A percentile compares a stretch with the other conserved stretches of the same genome.
Conservation (phyloP, 2,113 vertebrate species). For the Micronycteris hirsuta region DNA sequence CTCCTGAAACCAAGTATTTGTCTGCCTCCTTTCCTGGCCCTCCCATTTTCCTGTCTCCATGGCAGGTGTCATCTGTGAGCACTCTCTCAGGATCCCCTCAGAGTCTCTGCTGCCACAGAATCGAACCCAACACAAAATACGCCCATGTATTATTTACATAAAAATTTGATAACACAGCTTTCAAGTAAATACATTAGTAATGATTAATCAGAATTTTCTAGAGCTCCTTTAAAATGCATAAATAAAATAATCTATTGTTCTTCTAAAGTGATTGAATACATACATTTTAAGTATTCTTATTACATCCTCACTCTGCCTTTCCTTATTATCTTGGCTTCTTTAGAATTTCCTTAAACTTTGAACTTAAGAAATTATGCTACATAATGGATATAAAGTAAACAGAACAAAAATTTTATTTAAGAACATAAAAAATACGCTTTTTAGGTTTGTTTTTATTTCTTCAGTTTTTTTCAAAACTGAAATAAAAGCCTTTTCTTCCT, state of each 20-base stretch:
- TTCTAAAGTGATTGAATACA: neutral
- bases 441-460: neutral
- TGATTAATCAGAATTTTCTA: neutral
- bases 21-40: neutral
- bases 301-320: neutral
- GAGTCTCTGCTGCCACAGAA: neutral
- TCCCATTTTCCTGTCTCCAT: neutral
- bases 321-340: neutral
- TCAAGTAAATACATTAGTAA: neutral
- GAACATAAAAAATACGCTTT: neutral
- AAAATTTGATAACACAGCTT: neutral
- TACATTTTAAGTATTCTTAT: neutral
- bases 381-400: neutral
- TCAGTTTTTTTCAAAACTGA: constrained; percentile 1
- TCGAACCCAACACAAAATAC: neutral
- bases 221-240: neutral
- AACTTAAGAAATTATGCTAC: neutral
- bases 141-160: neutral
- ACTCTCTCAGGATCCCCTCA: neutral
- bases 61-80: neutral
- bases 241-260: neutral
- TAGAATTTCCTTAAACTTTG: neutral
- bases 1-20: neutral
- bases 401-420: neutral
- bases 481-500: neutral